Conservation (phyloP, 1,140 invertebrate species). For the Drosophila varians region DNA sequence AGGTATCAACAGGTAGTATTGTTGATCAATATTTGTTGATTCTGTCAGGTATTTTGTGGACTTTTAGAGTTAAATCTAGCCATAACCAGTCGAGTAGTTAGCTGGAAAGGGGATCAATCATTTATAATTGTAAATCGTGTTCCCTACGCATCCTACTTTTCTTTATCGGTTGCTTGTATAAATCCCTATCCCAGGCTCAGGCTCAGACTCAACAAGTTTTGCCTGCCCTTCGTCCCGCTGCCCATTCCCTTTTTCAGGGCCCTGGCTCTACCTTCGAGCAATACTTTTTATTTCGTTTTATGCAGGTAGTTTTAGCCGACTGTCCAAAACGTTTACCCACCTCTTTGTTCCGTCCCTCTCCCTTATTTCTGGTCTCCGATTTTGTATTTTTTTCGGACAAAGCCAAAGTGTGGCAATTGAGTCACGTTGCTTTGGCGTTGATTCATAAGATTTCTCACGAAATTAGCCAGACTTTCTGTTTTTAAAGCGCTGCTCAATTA, state of each 20-base stretch:
- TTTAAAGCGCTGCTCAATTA: conserved; percentile 25
- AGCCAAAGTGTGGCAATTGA: conserved; percentile 59
- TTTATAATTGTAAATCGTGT: conserved; percentile 58
- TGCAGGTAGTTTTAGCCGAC: conserved; percentile 35
- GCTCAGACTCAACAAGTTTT: conserved; percentile 37
- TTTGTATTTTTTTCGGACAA: conserved; percentile 27
- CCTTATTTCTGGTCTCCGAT: neutral
- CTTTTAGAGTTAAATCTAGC: conserved; percentile 33
- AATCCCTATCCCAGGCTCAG: conserved; percentile 13
- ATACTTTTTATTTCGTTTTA: conserved; percentile 36
- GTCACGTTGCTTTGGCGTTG: conserved; percentile 38
- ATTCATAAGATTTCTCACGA: conserved; percentile 12
- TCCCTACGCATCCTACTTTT: conserved; percentile 28
- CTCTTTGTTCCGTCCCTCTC: neutral
- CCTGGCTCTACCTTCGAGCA: conserved; percentile 1
- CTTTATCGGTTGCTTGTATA: conserved; percentile 39
- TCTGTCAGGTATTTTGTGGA: conserved; percentile 6
- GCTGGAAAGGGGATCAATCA: conserved; percentile 47
- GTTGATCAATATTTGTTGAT: neutral
- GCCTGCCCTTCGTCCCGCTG: conserved; percentile 29
- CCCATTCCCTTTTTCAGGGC: conserved; percentile 11
- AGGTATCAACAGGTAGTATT: too few relatives aligned
- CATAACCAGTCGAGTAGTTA: conserved; percentile 38
- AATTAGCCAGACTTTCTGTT: conserved; percentile 9
- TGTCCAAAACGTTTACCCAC: conserved; percentile 14